A percentile compares a stretch with the other conserved stretches of the same genome.
Conservation (phyloP, 2,797 vertebrate genomes). For the Echiichthys vipera region DNA sequence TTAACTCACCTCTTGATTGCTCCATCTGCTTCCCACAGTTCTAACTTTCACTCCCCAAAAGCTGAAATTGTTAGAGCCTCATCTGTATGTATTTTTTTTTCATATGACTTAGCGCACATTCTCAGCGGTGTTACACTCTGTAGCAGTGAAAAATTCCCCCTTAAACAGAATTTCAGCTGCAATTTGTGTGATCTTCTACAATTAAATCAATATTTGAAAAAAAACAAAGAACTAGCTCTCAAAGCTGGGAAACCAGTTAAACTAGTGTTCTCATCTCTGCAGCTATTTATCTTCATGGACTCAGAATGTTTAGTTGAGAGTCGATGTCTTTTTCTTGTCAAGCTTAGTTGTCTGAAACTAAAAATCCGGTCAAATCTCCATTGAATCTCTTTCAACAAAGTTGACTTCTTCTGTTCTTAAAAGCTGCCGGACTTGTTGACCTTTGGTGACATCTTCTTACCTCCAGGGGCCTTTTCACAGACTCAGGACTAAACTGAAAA, state of each 20-base stretch:
- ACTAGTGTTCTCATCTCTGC: conserved; percentile 43
- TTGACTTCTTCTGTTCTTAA: conserved; percentile 16
- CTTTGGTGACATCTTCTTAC: conserved; percentile 20
- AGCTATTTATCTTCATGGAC: conserved; percentile 29
- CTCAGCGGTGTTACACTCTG: conserved; percentile 43
- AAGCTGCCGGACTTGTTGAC: conserved; percentile 30
- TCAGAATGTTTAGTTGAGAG: conserved; percentile 28
- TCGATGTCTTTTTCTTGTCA: conserved; percentile 40
- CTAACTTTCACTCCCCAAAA: conserved; percentile 13
- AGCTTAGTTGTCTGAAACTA: conserved; percentile 38
- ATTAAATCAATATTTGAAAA: conserved; percentile 63
- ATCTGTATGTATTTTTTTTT: conserved; percentile 54
- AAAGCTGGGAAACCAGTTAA: conserved; percentile 57
- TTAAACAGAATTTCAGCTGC: conserved; percentile 54
- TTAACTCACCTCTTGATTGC: conserved; percentile 19
- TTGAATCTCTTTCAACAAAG: conserved; percentile 19
- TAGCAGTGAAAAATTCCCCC: conserved; percentile 45
- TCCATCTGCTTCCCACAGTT: conserved; percentile 25
- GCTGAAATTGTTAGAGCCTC: conserved; percentile 35
- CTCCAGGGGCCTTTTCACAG: conserved; percentile 10
- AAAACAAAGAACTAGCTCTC: conserved; percentile 36
- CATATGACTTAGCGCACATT: conserved; percentile 46
- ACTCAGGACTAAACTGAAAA: conserved; percentile 17
- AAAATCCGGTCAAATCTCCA: conserved; percentile 41
- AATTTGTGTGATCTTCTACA: conserved; percentile 57